Conservation (phyloP, 2,797 vertebrate species). For the Muscicapa striata region DNA sequence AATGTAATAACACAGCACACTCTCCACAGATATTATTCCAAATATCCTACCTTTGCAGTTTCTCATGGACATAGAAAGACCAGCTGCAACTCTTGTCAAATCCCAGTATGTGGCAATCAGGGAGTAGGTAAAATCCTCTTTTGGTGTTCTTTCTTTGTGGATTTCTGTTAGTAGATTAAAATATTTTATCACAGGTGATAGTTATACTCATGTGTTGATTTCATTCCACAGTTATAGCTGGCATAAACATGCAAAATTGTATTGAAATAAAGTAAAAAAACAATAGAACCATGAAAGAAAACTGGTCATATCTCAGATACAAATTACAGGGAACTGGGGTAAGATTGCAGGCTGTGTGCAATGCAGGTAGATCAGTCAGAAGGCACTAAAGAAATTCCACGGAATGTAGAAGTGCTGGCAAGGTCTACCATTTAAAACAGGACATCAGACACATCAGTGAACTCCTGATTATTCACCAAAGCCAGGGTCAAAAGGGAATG, state of each 20-base stretch:
- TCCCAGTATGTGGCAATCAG: not conserved
- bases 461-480: not conserved
- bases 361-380: not conserved
- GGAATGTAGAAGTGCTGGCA: not conserved
- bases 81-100: not conserved
- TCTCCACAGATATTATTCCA: not conserved
- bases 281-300: not conserved
- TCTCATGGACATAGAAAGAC: not conserved
- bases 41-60: not conserved
- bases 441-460: not conserved
- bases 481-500: not conserved
- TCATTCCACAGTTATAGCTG: not conserved
- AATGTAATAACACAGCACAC: not conserved
- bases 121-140: not conserved
- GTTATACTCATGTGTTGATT: not conserved
- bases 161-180: not conserved
- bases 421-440: not conserved
- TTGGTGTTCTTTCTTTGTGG: not conserved
- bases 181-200: not conserved
- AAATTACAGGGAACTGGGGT: not conserved
- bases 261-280: not conserved
- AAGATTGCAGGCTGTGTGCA: not conserved
- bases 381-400: not conserved
- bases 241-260: not conserved
- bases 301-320: not conserved